Evolutionary conservation across 2,113 vertebrate genomes (phyloP).

Genomic region (Formicarius rufipectus): DNA sequence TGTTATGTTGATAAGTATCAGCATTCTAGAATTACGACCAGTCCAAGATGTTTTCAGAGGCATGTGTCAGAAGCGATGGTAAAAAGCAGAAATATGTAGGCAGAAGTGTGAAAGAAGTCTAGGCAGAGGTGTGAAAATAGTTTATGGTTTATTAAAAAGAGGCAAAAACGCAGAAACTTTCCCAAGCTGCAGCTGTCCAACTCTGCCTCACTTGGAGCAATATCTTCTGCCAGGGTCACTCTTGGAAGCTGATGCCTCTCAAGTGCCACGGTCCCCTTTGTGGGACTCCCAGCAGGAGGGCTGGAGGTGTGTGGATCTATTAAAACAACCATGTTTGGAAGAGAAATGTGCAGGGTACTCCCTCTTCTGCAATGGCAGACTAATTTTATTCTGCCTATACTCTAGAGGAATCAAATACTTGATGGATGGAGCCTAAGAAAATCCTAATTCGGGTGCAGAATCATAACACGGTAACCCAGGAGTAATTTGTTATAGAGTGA

Average conservation of each 20-base stretch:
- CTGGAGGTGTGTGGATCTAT: neutral
- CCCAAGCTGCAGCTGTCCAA: neutral
- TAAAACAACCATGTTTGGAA: neutral
- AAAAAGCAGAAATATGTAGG: neutral
- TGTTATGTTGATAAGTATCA: neutral
- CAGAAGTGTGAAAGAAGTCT: slow-evolving; percentile 25
- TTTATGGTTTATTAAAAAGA: slow-evolving; percentile 24
- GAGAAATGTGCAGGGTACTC: neutral
- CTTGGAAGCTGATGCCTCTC: neutral
- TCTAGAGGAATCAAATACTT: slow-evolving; percentile 17
- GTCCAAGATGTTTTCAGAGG: neutral
- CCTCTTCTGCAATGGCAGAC: neutral
- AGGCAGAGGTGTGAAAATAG: slow-evolving; percentile 26
- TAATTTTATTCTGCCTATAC: slow-evolving; percentile 5
- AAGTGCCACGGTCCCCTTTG: neutral
- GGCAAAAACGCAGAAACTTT: neutral
- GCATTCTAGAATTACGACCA: neutral
- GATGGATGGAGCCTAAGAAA: slow-evolving; percentile 32
- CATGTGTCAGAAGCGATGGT: neutral
- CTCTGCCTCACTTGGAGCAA: neutral
- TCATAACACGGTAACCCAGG: neutral
- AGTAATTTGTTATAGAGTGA: neutral
- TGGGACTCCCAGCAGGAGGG: neutral
- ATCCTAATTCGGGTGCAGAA: neutral
- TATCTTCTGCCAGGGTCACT: neutral